Percentiles rank a stretch among this genome's conserved stretches.
phyloP scores from a whole-genome alignment of 1,140 invertebrate species.

The Pogonus chalceus region DNA sequence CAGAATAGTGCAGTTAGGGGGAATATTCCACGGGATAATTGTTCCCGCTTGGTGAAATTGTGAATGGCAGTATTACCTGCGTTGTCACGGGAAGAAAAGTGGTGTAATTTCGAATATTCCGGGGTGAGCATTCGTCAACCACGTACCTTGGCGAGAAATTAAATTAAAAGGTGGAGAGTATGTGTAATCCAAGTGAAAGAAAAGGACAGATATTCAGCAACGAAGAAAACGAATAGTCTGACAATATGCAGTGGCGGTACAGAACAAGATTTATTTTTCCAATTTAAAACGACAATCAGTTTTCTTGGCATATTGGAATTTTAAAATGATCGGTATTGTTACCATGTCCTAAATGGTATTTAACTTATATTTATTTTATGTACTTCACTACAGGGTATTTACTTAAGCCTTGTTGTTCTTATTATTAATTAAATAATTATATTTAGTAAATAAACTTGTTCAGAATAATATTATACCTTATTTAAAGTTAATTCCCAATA shows the following conservation, averaged over 20 bases:
- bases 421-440: too few species aligned
- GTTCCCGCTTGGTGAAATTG: not conserved
- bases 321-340: not conserved
- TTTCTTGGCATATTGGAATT: not conserved
- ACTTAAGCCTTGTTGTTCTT: too few species aligned
- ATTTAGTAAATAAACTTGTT: too few species aligned
- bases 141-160: slow-evolving; percentile 1
- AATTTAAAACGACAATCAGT: not conserved
- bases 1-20: too few species aligned
- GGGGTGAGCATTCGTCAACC: not conserved
- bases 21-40: too few species aligned
- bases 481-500: too few species aligned
- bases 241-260: not conserved
- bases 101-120: slow-evolving; percentile 4
- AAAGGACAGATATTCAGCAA: not conserved
- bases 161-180: slow-evolving; percentile 5
- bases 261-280: too few species aligned
- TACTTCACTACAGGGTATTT: too few species aligned
- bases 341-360: not conserved
- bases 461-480: too few species aligned
- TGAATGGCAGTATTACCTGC: not conserved
- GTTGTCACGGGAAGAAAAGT: slow-evolving; percentile 2
- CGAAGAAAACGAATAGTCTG: not conserved
- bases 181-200: not conserved
- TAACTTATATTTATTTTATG: not conserved